Conservation (phyloP, 2,113 vertebrate genomes). For the Aspidoscelis tigris region DNA sequence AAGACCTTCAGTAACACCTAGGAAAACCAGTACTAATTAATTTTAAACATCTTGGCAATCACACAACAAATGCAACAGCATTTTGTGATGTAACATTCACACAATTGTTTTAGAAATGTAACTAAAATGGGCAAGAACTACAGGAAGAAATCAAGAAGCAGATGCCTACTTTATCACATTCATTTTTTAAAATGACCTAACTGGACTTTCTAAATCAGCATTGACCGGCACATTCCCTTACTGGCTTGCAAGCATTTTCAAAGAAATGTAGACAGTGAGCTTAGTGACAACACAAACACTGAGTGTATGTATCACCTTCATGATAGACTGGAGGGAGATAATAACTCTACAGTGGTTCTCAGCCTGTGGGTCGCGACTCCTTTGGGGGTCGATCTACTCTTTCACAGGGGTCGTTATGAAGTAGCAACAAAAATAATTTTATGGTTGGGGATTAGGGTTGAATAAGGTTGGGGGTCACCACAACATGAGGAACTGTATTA, state of each 20-base stretch:
- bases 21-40: slow-evolving; percentile 46
- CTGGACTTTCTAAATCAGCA: not conserved
- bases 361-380: too few species aligned
- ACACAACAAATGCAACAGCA: not conserved
- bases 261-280: too few species aligned
- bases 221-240: not conserved
- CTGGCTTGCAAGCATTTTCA: not conserved
- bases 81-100: not conserved
- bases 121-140: not conserved
- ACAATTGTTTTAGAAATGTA: not conserved
- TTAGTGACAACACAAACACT: too few species aligned
- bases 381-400: too few species aligned
- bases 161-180: not conserved
- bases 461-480: too few species aligned
- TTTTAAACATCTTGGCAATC: not conserved
- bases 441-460: too few species aligned
- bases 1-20: slow-evolving; percentile 98
- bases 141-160: not conserved
- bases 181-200: not conserved
- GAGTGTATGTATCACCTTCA: too few species aligned
- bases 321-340: too few species aligned
- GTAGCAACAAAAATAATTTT: too few species aligned
- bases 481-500: too few species aligned
- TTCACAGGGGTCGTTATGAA: too few species aligned
- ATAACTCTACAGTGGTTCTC: too few species aligned